Conservation (phyloP, 2,797 vertebrate species). For the Staurois parvus region DNA sequence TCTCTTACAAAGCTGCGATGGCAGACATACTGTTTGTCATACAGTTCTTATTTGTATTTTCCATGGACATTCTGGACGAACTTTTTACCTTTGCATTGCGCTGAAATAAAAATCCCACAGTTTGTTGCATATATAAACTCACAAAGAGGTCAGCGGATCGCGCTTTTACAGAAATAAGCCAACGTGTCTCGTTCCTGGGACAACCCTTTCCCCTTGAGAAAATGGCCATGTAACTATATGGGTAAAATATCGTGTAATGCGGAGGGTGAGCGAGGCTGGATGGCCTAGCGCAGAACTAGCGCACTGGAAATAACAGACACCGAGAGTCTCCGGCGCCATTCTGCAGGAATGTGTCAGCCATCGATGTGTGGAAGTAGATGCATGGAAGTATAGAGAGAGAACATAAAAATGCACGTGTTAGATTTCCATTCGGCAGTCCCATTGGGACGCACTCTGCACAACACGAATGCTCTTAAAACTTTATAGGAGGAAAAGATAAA, state of each 20-base stretch:
- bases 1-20: too few relatives aligned
- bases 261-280: neutral
- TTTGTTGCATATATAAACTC: too few relatives aligned
- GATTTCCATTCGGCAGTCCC: neutral
- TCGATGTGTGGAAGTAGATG: neutral
- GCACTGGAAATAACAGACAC: neutral
- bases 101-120: too few relatives aligned
- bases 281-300: neutral
- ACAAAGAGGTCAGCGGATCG: too few relatives aligned
- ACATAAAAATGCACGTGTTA: conserved; percentile 2
- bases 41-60: too few relatives aligned
- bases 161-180: too few relatives aligned
- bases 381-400: neutral
- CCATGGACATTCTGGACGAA: too few relatives aligned
- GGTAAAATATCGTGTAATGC: neutral
- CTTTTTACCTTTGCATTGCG: too few relatives aligned
- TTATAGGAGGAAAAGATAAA: conserved; percentile 38
- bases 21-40: too few relatives aligned
- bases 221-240: neutral
- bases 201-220: too few relatives aligned
- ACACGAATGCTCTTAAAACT: conserved; percentile 42
- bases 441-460: conserved; percentile 7
- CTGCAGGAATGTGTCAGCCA: neutral
- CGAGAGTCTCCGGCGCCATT: neutral
- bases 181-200: too few relatives aligned